Conservation (phyloP, 2,797 vertebrate species). For the Glyptemys insculpta region DNA sequence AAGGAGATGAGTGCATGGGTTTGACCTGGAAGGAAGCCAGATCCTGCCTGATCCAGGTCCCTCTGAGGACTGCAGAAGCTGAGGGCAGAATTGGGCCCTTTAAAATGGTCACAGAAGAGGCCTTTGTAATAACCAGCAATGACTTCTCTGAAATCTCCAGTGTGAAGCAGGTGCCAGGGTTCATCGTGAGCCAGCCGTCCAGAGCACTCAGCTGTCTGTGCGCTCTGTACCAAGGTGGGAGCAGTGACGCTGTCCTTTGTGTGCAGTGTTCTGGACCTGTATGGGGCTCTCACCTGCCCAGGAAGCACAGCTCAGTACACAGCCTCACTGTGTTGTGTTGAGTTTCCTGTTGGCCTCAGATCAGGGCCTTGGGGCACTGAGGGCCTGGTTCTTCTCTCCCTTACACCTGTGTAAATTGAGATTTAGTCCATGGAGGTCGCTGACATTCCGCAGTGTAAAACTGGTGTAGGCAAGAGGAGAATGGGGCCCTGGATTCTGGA, state of each 20-base stretch:
- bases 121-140: background rate
- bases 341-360: background rate
- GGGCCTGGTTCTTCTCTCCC: background rate
- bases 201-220: rapidly evolving
- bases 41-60: background rate
- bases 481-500: background rate
- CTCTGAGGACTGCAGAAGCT: background rate
- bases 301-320: background rate
- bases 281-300: background rate
- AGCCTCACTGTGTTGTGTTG: background rate
- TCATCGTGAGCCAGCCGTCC: background rate
- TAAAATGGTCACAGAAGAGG: background rate
- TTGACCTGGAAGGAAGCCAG: background rate
- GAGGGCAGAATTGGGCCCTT: background rate
- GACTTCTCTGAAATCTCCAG: background rate
- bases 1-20: background rate
- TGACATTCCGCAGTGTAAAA: background rate
- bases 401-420: background rate
- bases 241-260: background rate
- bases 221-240: background rate
- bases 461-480: background rate
- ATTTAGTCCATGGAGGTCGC: background rate
- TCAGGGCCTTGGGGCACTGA: background rate
- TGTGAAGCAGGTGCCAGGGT: background rate
- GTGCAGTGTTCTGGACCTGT: rapidly evolving